Conservation (phyloP, 2,113 vertebrate species). For the Budorcas taxicolor region DNA sequence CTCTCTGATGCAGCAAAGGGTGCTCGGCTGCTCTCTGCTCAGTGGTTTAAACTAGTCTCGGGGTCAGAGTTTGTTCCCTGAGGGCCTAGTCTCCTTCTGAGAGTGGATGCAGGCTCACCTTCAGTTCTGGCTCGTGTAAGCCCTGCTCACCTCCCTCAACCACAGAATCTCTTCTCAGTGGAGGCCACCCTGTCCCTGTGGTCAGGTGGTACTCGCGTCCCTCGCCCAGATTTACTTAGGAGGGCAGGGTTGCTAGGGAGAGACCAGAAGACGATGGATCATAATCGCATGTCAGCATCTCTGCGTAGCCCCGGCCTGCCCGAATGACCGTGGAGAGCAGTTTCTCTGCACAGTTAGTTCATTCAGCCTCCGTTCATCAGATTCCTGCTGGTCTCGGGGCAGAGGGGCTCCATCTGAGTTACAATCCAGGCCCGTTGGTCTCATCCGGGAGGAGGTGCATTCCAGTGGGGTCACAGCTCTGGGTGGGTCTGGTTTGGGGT, state of each 20-base stretch:
- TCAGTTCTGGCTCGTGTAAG: not conserved
- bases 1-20: too few species aligned
- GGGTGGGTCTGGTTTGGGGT: not conserved
- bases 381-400: accelerated
- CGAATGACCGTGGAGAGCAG: accelerated
- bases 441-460: accelerated
- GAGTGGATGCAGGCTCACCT: not conserved
- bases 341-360: not conserved
- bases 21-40: not conserved
- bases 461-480: accelerated
- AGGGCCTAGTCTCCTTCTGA: not conserved
- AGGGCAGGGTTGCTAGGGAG: not conserved
- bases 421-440: accelerated
- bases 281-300: accelerated
- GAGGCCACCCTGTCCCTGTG: not conserved
- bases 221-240: not conserved
- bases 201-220: accelerated
- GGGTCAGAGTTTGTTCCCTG: not conserved
- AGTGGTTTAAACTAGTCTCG: not conserved
- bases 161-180: accelerated
- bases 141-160: accelerated
- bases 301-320: accelerated
- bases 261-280: accelerated
- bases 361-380: accelerated
- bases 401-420: accelerated